Percentiles rank a stretch among this genome's conserved stretches.
These are phyloP conservation scores for Diloba caeruleocephala DNA, from an alignment of 2,888 invertebrate genomes.

Conservation along the genomic window DNA sequence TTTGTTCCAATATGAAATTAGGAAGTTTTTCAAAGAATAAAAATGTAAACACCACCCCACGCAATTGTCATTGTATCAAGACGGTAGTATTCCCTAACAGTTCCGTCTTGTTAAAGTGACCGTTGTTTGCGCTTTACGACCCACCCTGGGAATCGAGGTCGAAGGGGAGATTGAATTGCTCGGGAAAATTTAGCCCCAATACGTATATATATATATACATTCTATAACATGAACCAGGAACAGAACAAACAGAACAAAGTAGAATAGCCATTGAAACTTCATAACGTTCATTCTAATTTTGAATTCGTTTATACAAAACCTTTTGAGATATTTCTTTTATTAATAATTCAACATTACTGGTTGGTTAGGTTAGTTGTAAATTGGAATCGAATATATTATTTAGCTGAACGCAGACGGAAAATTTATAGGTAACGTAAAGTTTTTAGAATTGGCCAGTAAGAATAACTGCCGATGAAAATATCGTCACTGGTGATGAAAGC, in stretches of 20 bases:
- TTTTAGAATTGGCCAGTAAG: too few relatives aligned
- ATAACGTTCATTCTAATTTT: conserved; percentile 1
- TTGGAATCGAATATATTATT: too few relatives aligned
- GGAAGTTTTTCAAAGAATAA: not conserved
- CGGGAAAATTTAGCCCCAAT: conserved; percentile 2
- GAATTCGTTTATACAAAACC: not conserved
- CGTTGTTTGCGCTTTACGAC: conserved; percentile 7
- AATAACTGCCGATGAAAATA: too few relatives aligned
- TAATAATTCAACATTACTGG: too few relatives aligned
- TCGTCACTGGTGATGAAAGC: too few relatives aligned
- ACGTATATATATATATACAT: conserved; percentile 2
- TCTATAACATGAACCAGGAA: not conserved
- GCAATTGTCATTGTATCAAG: too few relatives aligned
- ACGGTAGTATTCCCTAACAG: too few relatives aligned
- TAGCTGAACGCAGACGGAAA: too few relatives aligned
- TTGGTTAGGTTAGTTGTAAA: too few relatives aligned
- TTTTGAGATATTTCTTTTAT: not conserved
- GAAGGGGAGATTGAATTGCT: conserved; percentile 3
- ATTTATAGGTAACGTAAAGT: too few relatives aligned
- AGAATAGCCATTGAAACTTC: conserved; percentile 1
- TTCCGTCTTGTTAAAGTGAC: conserved; percentile 1
- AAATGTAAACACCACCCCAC: too few relatives aligned
- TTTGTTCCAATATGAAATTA: too few relatives aligned
- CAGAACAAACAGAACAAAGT: not conserved
- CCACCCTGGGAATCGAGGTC: conserved; percentile 5